These are phyloP conservation scores for Meteorus colon DNA, from an alignment of 2,888 invertebrate genomes.

Conservation along the genomic window DNA sequence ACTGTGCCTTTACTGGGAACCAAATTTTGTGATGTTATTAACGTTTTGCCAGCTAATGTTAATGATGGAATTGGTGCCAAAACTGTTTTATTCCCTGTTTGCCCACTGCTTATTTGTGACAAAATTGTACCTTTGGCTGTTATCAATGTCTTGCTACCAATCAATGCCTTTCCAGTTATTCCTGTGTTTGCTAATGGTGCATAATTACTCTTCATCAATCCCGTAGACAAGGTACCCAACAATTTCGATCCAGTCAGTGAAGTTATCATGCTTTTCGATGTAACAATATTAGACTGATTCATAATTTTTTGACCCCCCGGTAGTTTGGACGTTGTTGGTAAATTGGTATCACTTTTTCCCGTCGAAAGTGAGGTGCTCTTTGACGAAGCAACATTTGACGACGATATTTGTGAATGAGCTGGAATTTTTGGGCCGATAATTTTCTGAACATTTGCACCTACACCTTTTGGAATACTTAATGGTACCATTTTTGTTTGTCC, in stretches of 20 bases:
- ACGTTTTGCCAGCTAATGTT: slow-evolving; percentile 57
- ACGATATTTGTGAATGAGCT: slow-evolving; percentile 68
- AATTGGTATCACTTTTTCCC: slow-evolving; percentile 69
- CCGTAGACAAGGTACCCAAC: slow-evolving; percentile 59
- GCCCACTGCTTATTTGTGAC: slow-evolving; percentile 70
- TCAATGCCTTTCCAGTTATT: slow-evolving; percentile 60
- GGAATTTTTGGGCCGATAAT: slow-evolving; percentile 78
- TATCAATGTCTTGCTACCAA: slow-evolving; percentile 63
- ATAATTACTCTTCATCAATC: slow-evolving; percentile 62
- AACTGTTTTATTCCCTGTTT: slow-evolving; percentile 54
- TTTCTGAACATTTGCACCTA: slow-evolving; percentile 74
- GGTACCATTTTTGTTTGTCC: slow-evolving; percentile 66
- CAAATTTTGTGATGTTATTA: slow-evolving; percentile 61
- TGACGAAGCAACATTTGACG: slow-evolving; percentile 55
- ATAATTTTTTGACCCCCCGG: slow-evolving; percentile 22
- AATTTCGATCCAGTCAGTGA: slow-evolving; percentile 69
- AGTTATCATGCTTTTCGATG: slow-evolving; percentile 70
- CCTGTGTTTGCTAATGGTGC: slow-evolving; percentile 62
- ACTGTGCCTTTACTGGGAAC: slow-evolving; percentile 63
- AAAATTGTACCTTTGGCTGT: slow-evolving; percentile 64
- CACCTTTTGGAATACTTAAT: slow-evolving; percentile 69
- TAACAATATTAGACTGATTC: slow-evolving; percentile 57
- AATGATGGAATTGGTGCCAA: slow-evolving; percentile 61
- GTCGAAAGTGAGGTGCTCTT: slow-evolving; percentile 58
- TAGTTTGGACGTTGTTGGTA: slow-evolving; percentile 59